Percentiles rank a stretch among this genome's conserved stretches.
phyloP scores from a whole-genome alignment of 2,797 vertebrate species.

The Oryzias sinensis region DNA sequence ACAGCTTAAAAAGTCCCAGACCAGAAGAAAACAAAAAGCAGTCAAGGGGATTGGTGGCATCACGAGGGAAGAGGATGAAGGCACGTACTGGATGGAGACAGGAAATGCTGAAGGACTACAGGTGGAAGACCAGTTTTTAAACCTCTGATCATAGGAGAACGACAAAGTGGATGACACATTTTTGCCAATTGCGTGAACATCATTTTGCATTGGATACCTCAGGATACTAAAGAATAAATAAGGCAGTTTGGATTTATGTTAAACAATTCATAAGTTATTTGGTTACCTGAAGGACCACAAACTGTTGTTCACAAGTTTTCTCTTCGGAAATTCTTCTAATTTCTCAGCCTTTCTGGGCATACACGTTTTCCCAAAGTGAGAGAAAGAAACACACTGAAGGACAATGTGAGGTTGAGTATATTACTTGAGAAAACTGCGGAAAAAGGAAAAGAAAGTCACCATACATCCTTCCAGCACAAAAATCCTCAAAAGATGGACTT shows the following conservation, averaged over 20 bases:
- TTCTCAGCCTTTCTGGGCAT: no score
- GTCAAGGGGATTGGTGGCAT: slow-evolving; percentile 58
- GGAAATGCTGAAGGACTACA: slow-evolving; percentile 16
- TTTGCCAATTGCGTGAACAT: slow-evolving; percentile 16
- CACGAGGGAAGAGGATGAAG: slow-evolving; percentile 48
- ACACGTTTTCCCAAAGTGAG: no score
- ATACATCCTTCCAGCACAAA: no score
- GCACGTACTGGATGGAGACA: slow-evolving; percentile 29
- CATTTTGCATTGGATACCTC: not conserved
- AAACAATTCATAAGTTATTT: not conserved
- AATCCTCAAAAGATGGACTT: no score
- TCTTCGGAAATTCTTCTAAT: not conserved
- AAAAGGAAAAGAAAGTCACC: no score
- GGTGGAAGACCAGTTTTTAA: slow-evolving; percentile 22
- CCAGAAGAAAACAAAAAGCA: slow-evolving; percentile 54
- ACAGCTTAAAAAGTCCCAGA: slow-evolving; percentile 34
- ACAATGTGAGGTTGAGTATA: no score
- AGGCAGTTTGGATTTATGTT: not conserved
- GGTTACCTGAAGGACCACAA: no score
- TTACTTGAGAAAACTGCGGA: no score
- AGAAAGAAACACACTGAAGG: no score
- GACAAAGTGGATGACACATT: slow-evolving; percentile 7
- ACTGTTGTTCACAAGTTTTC: not conserved
- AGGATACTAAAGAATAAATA: slow-evolving; percentile 8
- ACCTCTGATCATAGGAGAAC: slow-evolving; percentile 5